Conservation (phyloP, 2,113 vertebrate genomes). For the Trogon melanurus region DNA sequence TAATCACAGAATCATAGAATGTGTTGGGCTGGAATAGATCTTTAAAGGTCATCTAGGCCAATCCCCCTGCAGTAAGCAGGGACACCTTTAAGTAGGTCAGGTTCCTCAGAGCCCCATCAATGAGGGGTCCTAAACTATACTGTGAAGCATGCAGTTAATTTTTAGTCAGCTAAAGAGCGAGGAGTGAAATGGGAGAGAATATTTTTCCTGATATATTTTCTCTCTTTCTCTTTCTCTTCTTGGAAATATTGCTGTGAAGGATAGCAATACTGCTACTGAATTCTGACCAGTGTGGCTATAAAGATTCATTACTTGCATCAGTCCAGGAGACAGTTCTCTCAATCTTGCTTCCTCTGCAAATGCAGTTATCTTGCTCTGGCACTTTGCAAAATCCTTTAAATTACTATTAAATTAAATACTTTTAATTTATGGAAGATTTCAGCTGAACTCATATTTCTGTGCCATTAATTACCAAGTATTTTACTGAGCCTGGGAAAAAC, state of each 20-base stretch:
- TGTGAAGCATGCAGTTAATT: background rate
- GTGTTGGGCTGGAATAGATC: no score
- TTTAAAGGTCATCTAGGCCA: no score
- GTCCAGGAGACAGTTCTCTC: background rate
- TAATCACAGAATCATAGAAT: background rate
- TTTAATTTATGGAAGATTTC: slow-evolving; percentile 54
- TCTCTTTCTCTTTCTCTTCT: background rate
- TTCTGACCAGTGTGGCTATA: background rate
- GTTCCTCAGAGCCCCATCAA: background rate
- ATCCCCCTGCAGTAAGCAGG: no score
- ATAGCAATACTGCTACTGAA: slow-evolving; percentile 1
- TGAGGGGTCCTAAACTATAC: slow-evolving; percentile 4
- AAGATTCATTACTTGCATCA: slow-evolving; percentile 38
- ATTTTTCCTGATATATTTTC: background rate
- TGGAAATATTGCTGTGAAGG: slow-evolving; percentile 1
- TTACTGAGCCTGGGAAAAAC: slow-evolving; percentile 35
- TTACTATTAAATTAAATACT: slow-evolving; percentile 55
- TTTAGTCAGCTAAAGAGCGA: background rate
- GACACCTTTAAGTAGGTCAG: no score
- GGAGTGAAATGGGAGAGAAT: background rate
- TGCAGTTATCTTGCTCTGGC: background rate
- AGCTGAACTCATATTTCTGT: slow-evolving; percentile 36
- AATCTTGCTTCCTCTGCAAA: slow-evolving; percentile 32
- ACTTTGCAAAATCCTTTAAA: slow-evolving; percentile 57
- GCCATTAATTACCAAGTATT: slow-evolving; percentile 24